Evolutionary conservation across 1,140 invertebrate genomes (phyloP).

Genomic region (Drosophila prosaltans): DNA sequence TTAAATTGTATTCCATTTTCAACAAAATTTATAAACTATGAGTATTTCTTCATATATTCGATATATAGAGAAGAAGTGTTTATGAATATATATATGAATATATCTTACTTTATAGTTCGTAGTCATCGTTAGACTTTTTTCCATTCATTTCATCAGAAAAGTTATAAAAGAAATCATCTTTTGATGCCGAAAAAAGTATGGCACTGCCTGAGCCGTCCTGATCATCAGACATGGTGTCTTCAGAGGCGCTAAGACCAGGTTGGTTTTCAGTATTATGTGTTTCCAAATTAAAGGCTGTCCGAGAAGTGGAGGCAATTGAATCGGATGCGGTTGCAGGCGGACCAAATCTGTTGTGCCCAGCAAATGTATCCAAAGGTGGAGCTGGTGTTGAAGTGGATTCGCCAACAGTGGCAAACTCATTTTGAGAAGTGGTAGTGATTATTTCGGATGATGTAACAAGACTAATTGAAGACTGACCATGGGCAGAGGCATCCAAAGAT

Average conservation of each 20-base stretch:
- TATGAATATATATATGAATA: background rate
- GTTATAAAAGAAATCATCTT: constrained; percentile 2
- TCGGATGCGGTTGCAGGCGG: background rate
- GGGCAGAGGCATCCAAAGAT: background rate
- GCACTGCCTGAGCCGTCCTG: background rate
- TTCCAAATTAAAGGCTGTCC: background rate
- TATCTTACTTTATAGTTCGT: background rate
- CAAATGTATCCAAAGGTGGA: background rate
- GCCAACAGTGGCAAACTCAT: background rate
- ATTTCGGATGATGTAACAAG: background rate
- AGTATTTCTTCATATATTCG: background rate
- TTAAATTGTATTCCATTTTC: background rate
- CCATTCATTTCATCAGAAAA: background rate
- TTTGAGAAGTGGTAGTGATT: background rate
- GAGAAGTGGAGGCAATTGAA: background rate
- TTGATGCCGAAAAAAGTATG: background rate
- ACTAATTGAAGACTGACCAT: background rate
- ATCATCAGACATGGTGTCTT: background rate
- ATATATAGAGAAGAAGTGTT: no score
- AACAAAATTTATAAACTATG: background rate
- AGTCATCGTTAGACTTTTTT: background rate
- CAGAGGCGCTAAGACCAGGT: background rate
- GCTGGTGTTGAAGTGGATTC: background rate
- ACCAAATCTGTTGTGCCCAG: background rate
- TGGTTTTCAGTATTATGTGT: background rate